These are phyloP conservation scores for Diplodus puntazzo DNA, from an alignment of 2,797 vertebrate species.

Conservation along the genomic window DNA sequence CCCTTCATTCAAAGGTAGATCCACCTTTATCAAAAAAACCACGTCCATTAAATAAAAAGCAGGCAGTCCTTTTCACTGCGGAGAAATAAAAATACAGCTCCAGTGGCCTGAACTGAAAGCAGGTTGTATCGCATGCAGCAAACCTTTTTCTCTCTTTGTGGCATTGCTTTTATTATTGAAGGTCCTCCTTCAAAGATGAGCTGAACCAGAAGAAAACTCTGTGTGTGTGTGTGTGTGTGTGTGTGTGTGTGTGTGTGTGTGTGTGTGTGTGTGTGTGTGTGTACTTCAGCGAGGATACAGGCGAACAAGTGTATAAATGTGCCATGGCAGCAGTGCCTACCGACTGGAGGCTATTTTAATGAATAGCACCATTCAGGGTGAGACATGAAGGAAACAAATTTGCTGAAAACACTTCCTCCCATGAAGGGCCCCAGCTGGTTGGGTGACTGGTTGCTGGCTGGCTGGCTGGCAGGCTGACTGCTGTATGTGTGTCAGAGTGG, in stretches of 20 bases:
- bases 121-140: constrained; percentile 32
- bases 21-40: constrained; percentile 44
- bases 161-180: constrained; percentile 55
- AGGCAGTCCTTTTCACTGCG: constrained; percentile 26
- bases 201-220: constrained; percentile 62
- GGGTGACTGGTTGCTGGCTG: constrained; percentile 67
- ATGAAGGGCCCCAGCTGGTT: constrained; percentile 79
- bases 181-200: constrained; percentile 54
- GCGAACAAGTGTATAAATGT: constrained; percentile 73
- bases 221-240: constrained; percentile 18
- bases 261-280: constrained; percentile 37
- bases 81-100: constrained; percentile 44
- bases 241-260: constrained; percentile 3
- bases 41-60: constrained; percentile 45
- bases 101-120: constrained; percentile 43
- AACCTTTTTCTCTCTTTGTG: constrained; percentile 48
- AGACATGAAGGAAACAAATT: constrained; percentile 78
- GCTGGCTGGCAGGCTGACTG: constrained; percentile 57
- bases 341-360: constrained; percentile 78
- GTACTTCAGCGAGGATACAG: constrained; percentile 59
- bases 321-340: constrained; percentile 69
- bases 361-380: constrained; percentile 79
- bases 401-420: constrained; percentile 80
- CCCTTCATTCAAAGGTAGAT: constrained; percentile 22
- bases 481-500: constrained; percentile 62